Percentiles rank a stretch among this genome's conserved stretches.
These are phyloP conservation scores for Epinotia nisella DNA, from an alignment of 2,888 invertebrate species.

Conservation along the genomic window DNA sequence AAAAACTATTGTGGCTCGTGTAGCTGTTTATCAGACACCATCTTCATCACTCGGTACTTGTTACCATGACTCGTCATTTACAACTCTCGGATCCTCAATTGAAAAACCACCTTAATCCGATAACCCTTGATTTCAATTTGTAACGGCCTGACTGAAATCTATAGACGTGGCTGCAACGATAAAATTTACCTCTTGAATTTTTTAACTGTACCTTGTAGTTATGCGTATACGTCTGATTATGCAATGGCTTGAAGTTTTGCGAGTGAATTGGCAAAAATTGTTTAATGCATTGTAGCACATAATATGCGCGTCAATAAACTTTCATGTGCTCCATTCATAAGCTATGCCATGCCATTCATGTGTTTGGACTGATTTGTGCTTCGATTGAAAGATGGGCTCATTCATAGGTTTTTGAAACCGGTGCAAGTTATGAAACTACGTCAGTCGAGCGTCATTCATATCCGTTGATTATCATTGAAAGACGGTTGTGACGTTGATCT, in stretches of 20 bases:
- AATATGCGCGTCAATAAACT: constrained; percentile 63
- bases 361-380: constrained; percentile 53
- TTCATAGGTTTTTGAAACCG: constrained; percentile 49
- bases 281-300: constrained; percentile 43
- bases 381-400: constrained; percentile 55
- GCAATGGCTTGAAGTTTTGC: background rate
- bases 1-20: constrained; percentile 66
- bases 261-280: background rate
- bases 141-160: constrained; percentile 16
- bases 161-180: constrained; percentile 10
- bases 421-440: constrained; percentile 16
- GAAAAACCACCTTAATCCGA: constrained; percentile 2
- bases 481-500: constrained; percentile 3
- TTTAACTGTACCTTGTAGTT: background rate
- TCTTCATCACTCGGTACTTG: constrained; percentile 64
- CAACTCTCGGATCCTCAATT: constrained; percentile 30
- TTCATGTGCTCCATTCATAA: constrained; percentile 71
- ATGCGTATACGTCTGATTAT: background rate
- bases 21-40: constrained; percentile 67
- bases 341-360: constrained; percentile 68
- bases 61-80: constrained; percentile 66
- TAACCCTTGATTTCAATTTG: constrained; percentile 20
- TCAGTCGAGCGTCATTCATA: constrained; percentile 11
- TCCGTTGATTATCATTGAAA: constrained; percentile 15
- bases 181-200: background rate